Evolutionary conservation across 2,113 vertebrate genomes (phyloP).

Genomic region (Heterochromis multidens): DNA sequence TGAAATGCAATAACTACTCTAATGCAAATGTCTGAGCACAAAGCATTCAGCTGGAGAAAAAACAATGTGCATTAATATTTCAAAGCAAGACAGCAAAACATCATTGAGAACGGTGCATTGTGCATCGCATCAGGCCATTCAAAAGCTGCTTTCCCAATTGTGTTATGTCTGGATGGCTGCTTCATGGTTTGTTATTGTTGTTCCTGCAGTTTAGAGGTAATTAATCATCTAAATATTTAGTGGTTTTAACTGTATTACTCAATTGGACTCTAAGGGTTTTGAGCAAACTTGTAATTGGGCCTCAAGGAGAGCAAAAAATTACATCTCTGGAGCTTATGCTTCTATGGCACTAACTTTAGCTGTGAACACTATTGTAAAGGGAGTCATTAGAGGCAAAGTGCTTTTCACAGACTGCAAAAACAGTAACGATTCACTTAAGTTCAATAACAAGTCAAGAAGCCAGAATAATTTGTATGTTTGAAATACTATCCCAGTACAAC

Average conservation of each 20-base stretch:
- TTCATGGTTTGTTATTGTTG: not conserved
- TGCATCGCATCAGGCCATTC: not conserved
- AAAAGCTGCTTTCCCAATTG: not conserved
- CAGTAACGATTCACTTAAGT: not conserved
- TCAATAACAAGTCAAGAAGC: conserved; percentile 7
- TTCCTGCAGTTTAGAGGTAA: conserved; percentile 42
- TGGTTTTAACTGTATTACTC: not conserved
- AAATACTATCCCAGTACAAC: not conserved
- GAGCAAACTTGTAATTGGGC: conserved; percentile 46
- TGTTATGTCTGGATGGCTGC: conserved; percentile 10
- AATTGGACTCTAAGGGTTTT: conserved; percentile 14
- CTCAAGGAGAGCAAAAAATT: conserved; percentile 33
- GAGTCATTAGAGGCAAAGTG: not conserved
- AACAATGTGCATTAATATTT: conserved; percentile 48
- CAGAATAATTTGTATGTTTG: conserved; percentile 10
- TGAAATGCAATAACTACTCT: conserved; percentile 19
- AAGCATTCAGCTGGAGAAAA: conserved; percentile 26
- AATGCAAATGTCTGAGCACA: conserved; percentile 40
- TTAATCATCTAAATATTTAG: conserved; percentile 52
- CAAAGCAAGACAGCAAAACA: conserved; percentile 15
- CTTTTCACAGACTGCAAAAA: not conserved
- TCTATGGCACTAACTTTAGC: not conserved
- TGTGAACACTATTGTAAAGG: not conserved
- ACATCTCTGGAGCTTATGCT: not conserved
- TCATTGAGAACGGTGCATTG: not conserved